Percentiles rank a stretch among this genome's conserved stretches.
Evolutionary conservation across 2,888 invertebrate genomes (phyloP).

Genomic region (Drosophila ustulata): DNA sequence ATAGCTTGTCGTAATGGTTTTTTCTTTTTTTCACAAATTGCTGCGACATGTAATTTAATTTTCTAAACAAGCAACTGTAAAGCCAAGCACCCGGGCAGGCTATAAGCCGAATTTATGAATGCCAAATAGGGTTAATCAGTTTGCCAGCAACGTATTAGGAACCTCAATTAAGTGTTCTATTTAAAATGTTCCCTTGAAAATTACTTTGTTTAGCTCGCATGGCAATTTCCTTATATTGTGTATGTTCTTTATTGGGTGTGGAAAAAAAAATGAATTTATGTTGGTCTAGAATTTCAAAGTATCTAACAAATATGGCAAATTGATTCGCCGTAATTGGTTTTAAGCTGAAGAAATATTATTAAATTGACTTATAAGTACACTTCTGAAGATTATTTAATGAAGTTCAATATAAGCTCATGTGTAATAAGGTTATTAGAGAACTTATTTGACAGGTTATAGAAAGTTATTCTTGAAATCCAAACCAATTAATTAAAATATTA

Average conservation of each 20-base stretch:
- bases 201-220: not conserved
- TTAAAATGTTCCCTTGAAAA: not conserved
- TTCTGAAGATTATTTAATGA: not conserved
- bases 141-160: not conserved
- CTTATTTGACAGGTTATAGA: not conserved
- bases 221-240: not conserved
- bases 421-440: not conserved
- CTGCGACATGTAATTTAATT: slow-evolving; percentile 54
- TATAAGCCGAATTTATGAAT: slow-evolving; percentile 10
- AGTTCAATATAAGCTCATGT: not conserved
- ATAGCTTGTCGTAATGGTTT: slow-evolving; percentile 36
- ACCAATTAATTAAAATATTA: too few relatives aligned
- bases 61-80: slow-evolving; percentile 33
- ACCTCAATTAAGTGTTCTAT: slow-evolving; percentile 4
- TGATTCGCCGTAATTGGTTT: not conserved
- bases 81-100: not conserved
- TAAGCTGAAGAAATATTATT: not conserved
- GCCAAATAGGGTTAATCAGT: slow-evolving; percentile 24
- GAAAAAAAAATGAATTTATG: not conserved
- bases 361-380: not conserved
- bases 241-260: not conserved
- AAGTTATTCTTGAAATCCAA: too few relatives aligned
- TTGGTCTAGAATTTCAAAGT: not conserved
- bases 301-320: not conserved
- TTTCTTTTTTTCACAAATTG: slow-evolving; percentile 36